Evolutionary conservation across 2,797 vertebrate species (phyloP).

Genomic region (Heteromormyrus szaboi): DNA sequence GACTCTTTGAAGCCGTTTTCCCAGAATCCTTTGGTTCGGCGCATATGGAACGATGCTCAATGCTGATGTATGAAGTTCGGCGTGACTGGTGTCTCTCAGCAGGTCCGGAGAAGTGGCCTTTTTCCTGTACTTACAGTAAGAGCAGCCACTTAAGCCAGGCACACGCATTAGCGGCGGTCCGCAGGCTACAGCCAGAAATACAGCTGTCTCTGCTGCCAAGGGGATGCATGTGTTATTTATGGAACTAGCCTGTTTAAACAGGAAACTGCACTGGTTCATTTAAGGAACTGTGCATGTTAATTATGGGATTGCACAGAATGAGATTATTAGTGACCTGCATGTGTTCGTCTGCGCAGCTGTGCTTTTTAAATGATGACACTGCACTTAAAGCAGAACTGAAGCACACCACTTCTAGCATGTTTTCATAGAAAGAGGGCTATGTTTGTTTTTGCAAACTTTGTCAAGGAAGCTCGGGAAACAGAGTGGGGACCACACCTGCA

Average conservation of each 20-base stretch:
- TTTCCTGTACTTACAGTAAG: not conserved
- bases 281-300: not conserved
- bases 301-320: not conserved
- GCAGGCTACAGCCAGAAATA: not conserved
- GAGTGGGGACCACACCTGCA: slow-evolving; percentile 46
- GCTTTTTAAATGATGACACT: not conserved
- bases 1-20: not conserved
- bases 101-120: not conserved
- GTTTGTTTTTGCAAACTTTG: not conserved
- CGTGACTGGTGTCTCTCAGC: not conserved
- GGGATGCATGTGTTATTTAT: not conserved
- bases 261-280: not conserved
- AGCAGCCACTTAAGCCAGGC: not conserved
- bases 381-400: not conserved
- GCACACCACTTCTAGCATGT: not conserved
- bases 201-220: not conserved
- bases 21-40: not conserved
- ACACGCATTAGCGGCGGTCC: not conserved
- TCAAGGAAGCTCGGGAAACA: slow-evolving; percentile 6
- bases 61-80: not conserved
- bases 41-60: not conserved
- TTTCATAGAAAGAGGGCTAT: not conserved
- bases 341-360: not conserved
- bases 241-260: not conserved
- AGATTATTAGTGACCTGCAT: not conserved